Base-by-base conservation (phyloP, 1,140 invertebrate genomes). In the Drosophila tsacasi region DNA sequence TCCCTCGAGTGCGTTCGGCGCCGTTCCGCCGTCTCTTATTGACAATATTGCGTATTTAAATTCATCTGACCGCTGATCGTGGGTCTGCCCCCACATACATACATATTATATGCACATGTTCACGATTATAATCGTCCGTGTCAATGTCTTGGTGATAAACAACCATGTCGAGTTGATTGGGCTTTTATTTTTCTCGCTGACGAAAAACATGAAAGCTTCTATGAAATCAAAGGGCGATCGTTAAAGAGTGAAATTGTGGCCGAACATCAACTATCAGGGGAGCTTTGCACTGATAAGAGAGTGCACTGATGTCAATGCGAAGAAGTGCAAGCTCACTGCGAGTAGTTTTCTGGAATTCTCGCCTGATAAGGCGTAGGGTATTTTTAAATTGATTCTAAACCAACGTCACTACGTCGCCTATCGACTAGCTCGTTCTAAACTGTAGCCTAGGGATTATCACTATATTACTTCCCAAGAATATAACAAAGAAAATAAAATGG, bases 1-100 rank as follows among this genome's bases (percentile, higher is more conserved):
- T 39, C 40, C 21, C 8, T 19, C 25, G 46, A 59, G 57, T 85
- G 78, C 78, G 83, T 82, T 76, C n/a, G 32, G 35, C 76, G 81
- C 64, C 76, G 27, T 49, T 39, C 63, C 27, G 59, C 57, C 60
- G 40, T 79, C 54, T 21, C 66, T 32, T 82, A 77, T 86, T 77
- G 79, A 59, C 68, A 80, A 83, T 62, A 87, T 64, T 89, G 84
- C 84, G 84, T 87, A 87, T 87, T 87, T 79, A 87, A 89, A 89
- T 89, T 89, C 49, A 54, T 46, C 49, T 59, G 66, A 64, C 58
- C 46, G 62, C 39, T 80, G 65, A 49, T 59, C 72, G 44, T 32
- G 23, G 60, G 67, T 60, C 52, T 12, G 69, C 69, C 67, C 54
- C 69, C 50, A 8, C n/a, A 47, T 58, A 46, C n/a, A 47, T 58